phyloP scores from a whole-genome alignment of 2,888 invertebrate genomes.

The Drosophila tanythrix region DNA sequence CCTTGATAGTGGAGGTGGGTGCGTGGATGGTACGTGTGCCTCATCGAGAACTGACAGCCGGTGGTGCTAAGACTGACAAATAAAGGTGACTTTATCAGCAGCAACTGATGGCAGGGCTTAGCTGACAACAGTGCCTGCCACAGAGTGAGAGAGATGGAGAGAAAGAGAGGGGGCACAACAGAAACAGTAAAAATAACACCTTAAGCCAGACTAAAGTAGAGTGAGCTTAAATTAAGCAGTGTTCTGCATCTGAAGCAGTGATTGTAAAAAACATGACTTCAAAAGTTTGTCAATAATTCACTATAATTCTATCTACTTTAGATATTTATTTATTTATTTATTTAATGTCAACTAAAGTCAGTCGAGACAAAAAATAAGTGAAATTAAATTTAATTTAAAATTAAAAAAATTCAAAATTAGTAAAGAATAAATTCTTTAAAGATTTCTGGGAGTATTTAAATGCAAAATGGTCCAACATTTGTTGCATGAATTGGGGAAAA shows the following conservation, averaged over 20 bases:
- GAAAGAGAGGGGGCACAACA: not conserved
- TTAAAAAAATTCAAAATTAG: no score
- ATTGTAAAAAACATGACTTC: not conserved
- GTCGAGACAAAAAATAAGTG: no score
- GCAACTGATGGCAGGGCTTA: conserved; percentile 66
- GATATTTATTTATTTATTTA: not conserved
- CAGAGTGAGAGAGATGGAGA: not conserved
- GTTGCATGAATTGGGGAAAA: no score
- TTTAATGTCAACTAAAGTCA: no score
- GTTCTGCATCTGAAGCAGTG: not conserved
- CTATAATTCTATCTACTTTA: not conserved
- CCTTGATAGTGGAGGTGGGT: conserved; percentile 32
- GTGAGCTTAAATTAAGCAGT: conserved; percentile 3
- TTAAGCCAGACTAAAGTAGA: conserved; percentile 10
- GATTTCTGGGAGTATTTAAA: no score
- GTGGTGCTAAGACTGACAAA: conserved; percentile 73
- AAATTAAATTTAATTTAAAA: no score
- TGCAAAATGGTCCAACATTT: no score
- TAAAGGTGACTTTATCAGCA: conserved; percentile 77
- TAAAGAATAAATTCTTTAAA: no score
- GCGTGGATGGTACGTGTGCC: conserved; percentile 62
- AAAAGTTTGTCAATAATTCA: not conserved
- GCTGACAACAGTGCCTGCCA: conserved; percentile 1
- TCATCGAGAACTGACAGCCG: conserved; percentile 49
- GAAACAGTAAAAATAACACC: conserved; percentile 2